Evolutionary conservation across 2,888 invertebrate genomes (phyloP).

Genomic region (Auanema freiburgensis): DNA sequence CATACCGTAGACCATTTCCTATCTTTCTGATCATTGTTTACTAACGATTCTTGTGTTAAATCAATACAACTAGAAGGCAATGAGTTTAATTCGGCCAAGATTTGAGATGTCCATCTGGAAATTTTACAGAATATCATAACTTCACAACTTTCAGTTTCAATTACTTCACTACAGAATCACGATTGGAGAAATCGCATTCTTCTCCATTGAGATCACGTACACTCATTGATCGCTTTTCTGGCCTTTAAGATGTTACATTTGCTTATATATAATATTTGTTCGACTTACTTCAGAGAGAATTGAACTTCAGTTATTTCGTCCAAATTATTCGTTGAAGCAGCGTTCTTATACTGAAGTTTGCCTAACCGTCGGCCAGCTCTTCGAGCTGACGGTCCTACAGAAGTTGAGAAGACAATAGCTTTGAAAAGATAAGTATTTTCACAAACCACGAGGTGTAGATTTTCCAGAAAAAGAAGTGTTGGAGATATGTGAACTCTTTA

Average conservation of each 20-base stretch:
- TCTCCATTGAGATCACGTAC: conserved; percentile 44
- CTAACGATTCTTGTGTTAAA: conserved; percentile 10
- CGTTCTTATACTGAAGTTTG: conserved; percentile 14
- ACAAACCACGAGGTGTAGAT: not conserved
- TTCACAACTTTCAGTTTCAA: not conserved
- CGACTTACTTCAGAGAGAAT: conserved; percentile 5
- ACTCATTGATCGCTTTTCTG: conserved; percentile 34
- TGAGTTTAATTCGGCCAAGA: conserved; percentile 48
- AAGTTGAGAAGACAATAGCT: not conserved
- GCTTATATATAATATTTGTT: not conserved
- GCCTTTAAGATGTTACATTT: conserved; percentile 13
- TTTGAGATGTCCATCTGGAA: conserved; percentile 49
- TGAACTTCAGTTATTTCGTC: conserved; percentile 14
- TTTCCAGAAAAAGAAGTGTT: not conserved
- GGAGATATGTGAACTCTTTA: not conserved
- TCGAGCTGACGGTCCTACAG: conserved; percentile 19
- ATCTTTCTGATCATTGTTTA: not conserved
- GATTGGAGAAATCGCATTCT: conserved; percentile 41
- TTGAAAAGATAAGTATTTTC: not conserved
- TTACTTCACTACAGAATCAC: conserved; percentile 36
- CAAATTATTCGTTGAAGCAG: conserved; percentile 18
- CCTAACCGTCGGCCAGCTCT: conserved; percentile 18
- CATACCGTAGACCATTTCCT: conserved; percentile 6
- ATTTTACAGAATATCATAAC: not conserved
- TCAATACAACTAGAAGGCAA: conserved; percentile 39